A percentile compares a stretch with the other conserved stretches of the same genome.
phyloP scores from a whole-genome alignment of 2,888 invertebrate species.

The Heteropelma amictum region DNA sequence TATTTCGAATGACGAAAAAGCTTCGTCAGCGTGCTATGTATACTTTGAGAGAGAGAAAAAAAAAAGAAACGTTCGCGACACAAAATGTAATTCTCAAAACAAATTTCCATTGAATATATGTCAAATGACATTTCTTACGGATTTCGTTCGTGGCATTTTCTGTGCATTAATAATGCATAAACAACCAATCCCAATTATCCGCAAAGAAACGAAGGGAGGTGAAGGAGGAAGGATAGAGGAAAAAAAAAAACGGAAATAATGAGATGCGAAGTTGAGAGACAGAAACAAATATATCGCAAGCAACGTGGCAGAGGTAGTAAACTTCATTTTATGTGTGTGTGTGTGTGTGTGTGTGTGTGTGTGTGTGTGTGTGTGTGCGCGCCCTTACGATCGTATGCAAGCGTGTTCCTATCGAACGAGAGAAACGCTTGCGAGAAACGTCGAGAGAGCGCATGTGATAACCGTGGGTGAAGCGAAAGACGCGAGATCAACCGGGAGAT shows the following conservation, averaged over 20 bases:
- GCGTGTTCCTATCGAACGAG: constrained; percentile 1
- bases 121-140: too few relatives aligned
- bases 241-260: constrained; percentile 29
- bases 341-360: neutral
- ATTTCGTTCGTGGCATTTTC: too few relatives aligned
- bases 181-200: constrained; percentile 3
- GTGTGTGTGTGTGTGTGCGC: neutral
- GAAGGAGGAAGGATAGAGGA: neutral
- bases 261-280: constrained; percentile 29
- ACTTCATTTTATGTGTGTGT: neutral
- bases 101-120: too few relatives aligned
- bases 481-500: constrained; percentile 13
- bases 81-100: too few relatives aligned
- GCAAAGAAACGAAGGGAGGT: neutral
- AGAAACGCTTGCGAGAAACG: constrained; percentile 11
- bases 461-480: constrained; percentile 44
- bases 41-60: too few relatives aligned
- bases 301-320: constrained; percentile 37
- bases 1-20: neutral
- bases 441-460: constrained; percentile 36
- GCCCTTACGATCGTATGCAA: neutral
- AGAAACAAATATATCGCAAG: constrained; percentile 37
- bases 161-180: constrained; percentile 28
- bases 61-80: too few relatives aligned
- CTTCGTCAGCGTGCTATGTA: too few relatives aligned